Conservation (phyloP, 2,797 vertebrate species). For the Nannoperca australis region DNA sequence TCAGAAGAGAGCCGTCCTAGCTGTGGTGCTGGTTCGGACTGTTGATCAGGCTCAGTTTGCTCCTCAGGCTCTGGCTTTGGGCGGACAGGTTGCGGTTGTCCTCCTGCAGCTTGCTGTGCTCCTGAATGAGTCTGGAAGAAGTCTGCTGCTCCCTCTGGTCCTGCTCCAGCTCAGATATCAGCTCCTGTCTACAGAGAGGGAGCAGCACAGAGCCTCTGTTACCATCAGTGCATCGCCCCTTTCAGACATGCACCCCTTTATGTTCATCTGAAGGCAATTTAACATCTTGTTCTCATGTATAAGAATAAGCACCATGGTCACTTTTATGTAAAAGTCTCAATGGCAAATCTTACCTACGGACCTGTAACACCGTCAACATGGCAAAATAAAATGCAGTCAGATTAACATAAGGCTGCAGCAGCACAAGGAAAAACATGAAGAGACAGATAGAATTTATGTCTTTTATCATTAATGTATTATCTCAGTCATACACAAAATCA, state of each 20-base stretch:
- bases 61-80: slow-evolving; percentile 93
- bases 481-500: neutral
- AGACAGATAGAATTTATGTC: too few relatives aligned
- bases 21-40: slow-evolving; percentile 87
- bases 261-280: neutral
- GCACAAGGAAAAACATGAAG: neutral
- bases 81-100: slow-evolving; percentile 94
- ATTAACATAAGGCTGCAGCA: neutral
- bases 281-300: neutral
- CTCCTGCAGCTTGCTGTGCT: slow-evolving; percentile 96
- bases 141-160: slow-evolving; percentile 97
- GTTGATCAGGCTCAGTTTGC: slow-evolving; percentile 93
- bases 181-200: slow-evolving; percentile 86
- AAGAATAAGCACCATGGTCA: neutral
- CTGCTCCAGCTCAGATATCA: slow-evolving; percentile 95
- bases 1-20: slow-evolving; percentile 30
- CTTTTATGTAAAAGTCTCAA: neutral
- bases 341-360: too few relatives aligned
- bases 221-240: neutral
- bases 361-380: neutral
- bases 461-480: neutral
- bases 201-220: neutral
- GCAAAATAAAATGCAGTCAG: neutral
- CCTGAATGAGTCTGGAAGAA: slow-evolving; percentile 93
- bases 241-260: neutral